Conservation (phyloP, 2,113 vertebrate species). For the Synchiropus splendidus region DNA sequence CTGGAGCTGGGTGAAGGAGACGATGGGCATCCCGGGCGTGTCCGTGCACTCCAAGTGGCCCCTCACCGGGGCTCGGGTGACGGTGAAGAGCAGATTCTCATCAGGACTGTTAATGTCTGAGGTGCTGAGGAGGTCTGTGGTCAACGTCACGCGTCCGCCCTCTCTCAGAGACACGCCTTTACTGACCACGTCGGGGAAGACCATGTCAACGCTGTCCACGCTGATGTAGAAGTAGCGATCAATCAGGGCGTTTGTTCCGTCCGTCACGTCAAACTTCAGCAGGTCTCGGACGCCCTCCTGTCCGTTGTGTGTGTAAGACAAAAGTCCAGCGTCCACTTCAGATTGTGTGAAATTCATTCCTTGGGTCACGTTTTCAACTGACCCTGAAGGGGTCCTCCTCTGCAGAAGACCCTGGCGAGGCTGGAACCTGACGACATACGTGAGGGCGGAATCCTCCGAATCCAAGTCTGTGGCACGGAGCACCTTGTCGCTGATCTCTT, state of each 20-base stretch:
- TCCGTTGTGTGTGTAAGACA: constrained; percentile 79
- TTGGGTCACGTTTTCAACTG: constrained; percentile 75
- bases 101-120: constrained; percentile 91
- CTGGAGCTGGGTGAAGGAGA: constrained; percentile 84
- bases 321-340: constrained; percentile 75
- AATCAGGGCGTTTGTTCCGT: constrained; percentile 84
- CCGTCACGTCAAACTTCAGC: constrained; percentile 90
- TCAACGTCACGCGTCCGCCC: constrained; percentile 83
- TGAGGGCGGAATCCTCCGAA: constrained; percentile 79
- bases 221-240: constrained; percentile 92
- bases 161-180: constrained; percentile 91
- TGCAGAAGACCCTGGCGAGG: constrained; percentile 80
- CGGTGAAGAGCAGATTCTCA: constrained; percentile 83
- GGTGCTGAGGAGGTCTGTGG: constrained; percentile 88
- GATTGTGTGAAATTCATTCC: constrained; percentile 93
- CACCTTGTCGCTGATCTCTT: constrained; percentile 72
- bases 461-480: constrained; percentile 90
- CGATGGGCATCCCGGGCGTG: constrained; percentile 72
- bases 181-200: constrained; percentile 89
- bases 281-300: constrained; percentile 82
- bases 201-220: constrained; percentile 75
- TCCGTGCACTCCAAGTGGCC: constrained; percentile 90
- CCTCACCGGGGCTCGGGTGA: constrained; percentile 81
- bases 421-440: constrained; percentile 74
- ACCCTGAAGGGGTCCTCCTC: constrained; percentile 57